Percentiles rank a stretch among this genome's conserved stretches.
phyloP scores from a whole-genome alignment of 2,888 invertebrate species.

The Ligdia adustata region DNA sequence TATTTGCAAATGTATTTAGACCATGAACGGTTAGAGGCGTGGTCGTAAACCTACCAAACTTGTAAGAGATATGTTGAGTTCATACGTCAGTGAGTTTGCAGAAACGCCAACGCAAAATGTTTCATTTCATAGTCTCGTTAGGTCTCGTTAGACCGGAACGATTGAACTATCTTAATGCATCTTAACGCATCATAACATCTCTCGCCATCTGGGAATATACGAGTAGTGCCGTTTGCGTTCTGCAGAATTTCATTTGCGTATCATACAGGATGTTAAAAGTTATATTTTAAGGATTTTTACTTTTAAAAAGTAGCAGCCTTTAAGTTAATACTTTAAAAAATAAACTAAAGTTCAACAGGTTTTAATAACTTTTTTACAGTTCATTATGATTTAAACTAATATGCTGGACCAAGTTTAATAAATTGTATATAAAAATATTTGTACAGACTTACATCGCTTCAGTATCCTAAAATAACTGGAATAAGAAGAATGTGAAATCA shows the following conservation, averaged over 20 bases:
- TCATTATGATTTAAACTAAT: background rate
- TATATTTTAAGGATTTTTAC: background rate
- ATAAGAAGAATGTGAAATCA: too few species aligned
- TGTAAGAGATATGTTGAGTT: constrained; percentile 11
- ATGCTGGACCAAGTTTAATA: too few species aligned
- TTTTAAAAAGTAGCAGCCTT: too few species aligned
- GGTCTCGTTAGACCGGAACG: constrained; percentile 28
- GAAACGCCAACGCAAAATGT: constrained; percentile 26
- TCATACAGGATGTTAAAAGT: background rate
- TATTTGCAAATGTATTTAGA: constrained; percentile 11
- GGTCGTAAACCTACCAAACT: background rate
- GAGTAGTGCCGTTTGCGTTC: constrained; percentile 15
- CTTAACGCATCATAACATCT: constrained; percentile 22
- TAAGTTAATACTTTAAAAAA: background rate
- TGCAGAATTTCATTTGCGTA: constrained; percentile 6
- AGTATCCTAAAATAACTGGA: too few species aligned
- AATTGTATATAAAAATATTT: too few species aligned
- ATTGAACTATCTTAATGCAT: constrained; percentile 29
- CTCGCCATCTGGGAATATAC: constrained; percentile 22
- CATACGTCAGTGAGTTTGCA: constrained; percentile 26
- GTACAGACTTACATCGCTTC: too few species aligned
- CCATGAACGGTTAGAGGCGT: constrained; percentile 1
- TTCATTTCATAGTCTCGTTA: constrained; percentile 25
- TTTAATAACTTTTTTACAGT: background rate
- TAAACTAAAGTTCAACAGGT: background rate